Evolutionary conservation across 2,113 vertebrate genomes (phyloP).

Genomic region (Trinectes maculatus): DNA sequence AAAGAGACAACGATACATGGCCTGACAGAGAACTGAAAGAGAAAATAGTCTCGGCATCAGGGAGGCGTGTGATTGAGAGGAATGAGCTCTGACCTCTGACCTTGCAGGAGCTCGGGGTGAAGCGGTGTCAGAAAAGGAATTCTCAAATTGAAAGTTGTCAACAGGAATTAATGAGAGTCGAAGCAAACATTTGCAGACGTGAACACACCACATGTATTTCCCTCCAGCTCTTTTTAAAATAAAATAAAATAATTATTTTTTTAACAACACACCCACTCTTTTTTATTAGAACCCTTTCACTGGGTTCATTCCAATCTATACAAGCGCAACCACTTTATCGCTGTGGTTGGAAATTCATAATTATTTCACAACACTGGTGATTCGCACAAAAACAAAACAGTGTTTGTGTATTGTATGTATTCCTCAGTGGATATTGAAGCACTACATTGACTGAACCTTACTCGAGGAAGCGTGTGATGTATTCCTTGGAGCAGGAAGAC

Average conservation of each 20-base stretch:
- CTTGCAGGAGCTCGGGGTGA: not conserved
- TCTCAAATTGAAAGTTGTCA: not conserved
- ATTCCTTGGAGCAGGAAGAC: slow-evolving; percentile 97
- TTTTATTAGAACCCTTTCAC: slow-evolving; percentile 17
- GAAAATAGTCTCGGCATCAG: not conserved
- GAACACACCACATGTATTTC: not conserved
- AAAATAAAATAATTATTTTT: not conserved
- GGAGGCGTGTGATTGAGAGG: not conserved
- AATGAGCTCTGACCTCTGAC: slow-evolving; percentile 12
- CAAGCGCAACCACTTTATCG: too few species aligned
- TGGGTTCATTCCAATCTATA: not conserved
- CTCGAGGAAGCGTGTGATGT: slow-evolving; percentile 98
- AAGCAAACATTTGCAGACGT: not conserved
- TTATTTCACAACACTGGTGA: too few species aligned
- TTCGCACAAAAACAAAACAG: too few species aligned
- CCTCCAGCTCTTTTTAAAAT: slow-evolving; percentile 1
- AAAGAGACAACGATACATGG: too few species aligned
- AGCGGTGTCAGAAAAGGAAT: slow-evolving; percentile 9
- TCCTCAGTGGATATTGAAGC: too few species aligned
- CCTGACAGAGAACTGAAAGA: not conserved
- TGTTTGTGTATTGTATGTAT: too few species aligned
- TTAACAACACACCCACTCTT: slow-evolving; percentile 1
- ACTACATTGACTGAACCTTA: slow-evolving; percentile 79
- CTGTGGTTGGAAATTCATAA: too few species aligned
- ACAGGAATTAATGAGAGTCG: not conserved